Evolutionary conservation across 2,888 invertebrate genomes (phyloP).

Genomic region (Odontomyia ornata): DNA sequence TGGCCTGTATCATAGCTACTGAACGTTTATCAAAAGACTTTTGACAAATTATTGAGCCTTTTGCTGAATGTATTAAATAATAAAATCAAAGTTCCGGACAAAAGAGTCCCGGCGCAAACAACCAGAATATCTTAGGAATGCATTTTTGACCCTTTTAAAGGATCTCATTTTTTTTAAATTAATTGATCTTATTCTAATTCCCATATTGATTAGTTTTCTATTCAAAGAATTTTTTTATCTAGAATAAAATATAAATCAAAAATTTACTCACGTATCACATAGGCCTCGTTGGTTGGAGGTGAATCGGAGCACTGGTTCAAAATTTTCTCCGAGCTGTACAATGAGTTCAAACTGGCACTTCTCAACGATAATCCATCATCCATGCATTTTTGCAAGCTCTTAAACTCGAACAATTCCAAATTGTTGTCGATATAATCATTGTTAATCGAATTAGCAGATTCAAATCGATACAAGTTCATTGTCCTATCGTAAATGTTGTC

Average conservation of each 20-base stretch:
- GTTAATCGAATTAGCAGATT: slow-evolving; percentile 44
- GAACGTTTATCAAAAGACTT: too few relatives aligned
- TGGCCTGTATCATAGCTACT: too few relatives aligned
- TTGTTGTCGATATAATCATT: slow-evolving; percentile 34
- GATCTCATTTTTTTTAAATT: too few relatives aligned
- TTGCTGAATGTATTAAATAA: too few relatives aligned
- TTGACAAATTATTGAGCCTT: too few relatives aligned
- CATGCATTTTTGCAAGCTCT: neutral
- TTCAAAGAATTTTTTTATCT: neutral
- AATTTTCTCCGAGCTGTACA: slow-evolving; percentile 41
- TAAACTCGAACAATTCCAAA: slow-evolving; percentile 4
- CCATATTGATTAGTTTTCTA: neutral
- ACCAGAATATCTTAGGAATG: too few relatives aligned
- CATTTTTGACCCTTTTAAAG: neutral
- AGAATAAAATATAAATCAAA: neutral
- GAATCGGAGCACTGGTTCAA: slow-evolving; percentile 39
- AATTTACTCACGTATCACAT: slow-evolving; percentile 51
- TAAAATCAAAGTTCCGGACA: too few relatives aligned
- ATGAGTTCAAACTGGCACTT: slow-evolving; percentile 49
- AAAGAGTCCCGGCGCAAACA: too few relatives aligned
- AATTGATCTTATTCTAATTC: neutral
- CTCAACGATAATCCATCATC: slow-evolving; percentile 46
- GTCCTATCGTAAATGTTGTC: slow-evolving; percentile 52
- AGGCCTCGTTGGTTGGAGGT: slow-evolving; percentile 46
- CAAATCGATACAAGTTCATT: slow-evolving; percentile 46